Evolutionary conservation across 2,113 vertebrate genomes (phyloP), one percentile per base, ranked within the genome.

Genomic region (Sorex fumeus): DNA sequence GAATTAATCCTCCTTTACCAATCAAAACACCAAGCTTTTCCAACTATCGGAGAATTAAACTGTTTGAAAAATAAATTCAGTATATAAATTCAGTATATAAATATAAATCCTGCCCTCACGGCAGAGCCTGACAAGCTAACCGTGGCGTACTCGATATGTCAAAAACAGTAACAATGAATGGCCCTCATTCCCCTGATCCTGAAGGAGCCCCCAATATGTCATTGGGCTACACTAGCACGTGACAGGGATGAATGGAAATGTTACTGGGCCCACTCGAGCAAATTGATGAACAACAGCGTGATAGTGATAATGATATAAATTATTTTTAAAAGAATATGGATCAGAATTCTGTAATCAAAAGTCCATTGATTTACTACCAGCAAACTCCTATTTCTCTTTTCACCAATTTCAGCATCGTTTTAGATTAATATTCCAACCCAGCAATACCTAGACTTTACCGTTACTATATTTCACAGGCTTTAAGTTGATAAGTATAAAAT

Each of bases 11-110:
- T 82, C 43, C 71, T 92, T 66, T 3, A 60, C 9, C 7, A 81
- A 82, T 76, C 2, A 84, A 93, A 70, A 64, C 40, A 10, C 47
- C 84, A 75, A 4, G 53, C 15, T 53, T 53, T 53, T 11, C 53
- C 53, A 53, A 53, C 53, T 53, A 53, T 70, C 66, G 67, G 23
- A 70, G 91, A 88, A 81, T 83, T 62, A 80, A 82, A 84, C 70
- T 64, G 6, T 30, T 40, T 28, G 83, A 76, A 72, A 87, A 76
- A 40, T 40, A 40, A 40, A 40, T 40, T 40, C n/a, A 91, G 19
- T 53, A 78, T 88, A 5, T 34, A 74, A 67, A 28, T 57, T 21
- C n/a, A n/a, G n/a, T n/a, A n/a, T n/a, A n/a, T n/a, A n/a, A n/a
- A n/a, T n/a, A n/a, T n/a, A n/a, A n/a, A n/a, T n/a, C n/a, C n/a